Conservation (phyloP, 2,888 invertebrate species). For the Lochmaea crataegi region DNA sequence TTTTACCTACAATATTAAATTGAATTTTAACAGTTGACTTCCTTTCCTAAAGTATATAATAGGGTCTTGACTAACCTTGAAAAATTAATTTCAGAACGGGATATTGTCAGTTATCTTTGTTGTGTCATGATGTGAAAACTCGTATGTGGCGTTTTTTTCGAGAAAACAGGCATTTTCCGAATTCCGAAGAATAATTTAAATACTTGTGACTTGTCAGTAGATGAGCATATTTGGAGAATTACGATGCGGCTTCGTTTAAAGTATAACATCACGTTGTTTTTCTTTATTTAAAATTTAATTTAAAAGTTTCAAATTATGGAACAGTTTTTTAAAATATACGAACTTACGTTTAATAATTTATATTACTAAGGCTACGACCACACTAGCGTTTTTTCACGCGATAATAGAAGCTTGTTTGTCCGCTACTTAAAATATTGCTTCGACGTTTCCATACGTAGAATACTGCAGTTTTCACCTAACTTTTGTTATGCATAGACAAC, state of each 20-base stretch:
- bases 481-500: no score
- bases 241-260: background rate
- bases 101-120: conserved; percentile 35
- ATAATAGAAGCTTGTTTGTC: no score
- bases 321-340: background rate
- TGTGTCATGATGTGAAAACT: conserved; percentile 34
- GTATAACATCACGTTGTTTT: background rate
- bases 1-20: conserved; percentile 45
- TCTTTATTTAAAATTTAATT: background rate
- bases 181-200: conserved; percentile 22
- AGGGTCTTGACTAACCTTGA: conserved; percentile 30
- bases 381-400: no score
- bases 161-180: conserved; percentile 21
- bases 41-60: conserved; percentile 23
- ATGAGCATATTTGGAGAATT: conserved; percentile 17
- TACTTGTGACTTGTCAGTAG: conserved; percentile 15
- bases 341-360: no score
- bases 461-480: no score
- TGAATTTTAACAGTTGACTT: conserved; percentile 44
- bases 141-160: conserved; percentile 19
- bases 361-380: no score
- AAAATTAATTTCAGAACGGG: conserved; percentile 37
- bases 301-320: background rate
- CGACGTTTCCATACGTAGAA: no score
- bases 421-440: no score